These are phyloP conservation scores for Cliona cf. orientalis DNA, from an alignment of 37 sponge, comb jelly and placozoan genomes.

Conservation along the genomic window DNA sequence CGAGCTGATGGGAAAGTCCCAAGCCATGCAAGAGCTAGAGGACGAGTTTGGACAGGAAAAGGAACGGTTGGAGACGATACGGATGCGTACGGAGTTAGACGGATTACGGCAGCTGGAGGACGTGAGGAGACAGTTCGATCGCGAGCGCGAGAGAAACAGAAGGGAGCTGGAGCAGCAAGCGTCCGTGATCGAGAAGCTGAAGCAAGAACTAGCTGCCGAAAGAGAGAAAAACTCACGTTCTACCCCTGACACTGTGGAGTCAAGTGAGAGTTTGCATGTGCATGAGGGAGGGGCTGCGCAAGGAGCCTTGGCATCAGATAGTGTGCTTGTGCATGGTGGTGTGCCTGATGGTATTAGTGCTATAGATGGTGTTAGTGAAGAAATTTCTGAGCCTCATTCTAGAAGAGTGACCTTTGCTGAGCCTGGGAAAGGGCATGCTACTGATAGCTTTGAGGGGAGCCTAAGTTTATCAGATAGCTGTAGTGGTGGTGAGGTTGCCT, in stretches of 20 bases:
- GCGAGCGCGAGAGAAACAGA: not conserved
- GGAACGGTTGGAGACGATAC: not conserved
- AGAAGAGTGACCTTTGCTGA: no score
- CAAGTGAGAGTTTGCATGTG: not conserved
- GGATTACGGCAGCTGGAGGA: conserved; percentile 12
- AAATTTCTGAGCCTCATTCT: no score
- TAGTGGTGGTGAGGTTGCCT: no score
- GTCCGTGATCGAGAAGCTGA: not conserved
- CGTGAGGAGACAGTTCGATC: conserved; percentile 1
- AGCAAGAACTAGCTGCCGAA: not conserved
- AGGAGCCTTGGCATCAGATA: not conserved
- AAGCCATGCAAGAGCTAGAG: not conserved
- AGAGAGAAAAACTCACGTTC: not conserved
- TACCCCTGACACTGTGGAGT: not conserved
- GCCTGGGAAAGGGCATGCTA: no score
- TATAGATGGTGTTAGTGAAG: no score
- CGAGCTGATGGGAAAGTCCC: not conserved
- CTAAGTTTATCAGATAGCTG: no score
- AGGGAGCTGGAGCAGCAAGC: not conserved
- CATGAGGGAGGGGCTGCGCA: not conserved
- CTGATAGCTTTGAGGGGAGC: no score
- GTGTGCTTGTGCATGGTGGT: no score
- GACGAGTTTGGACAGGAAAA: not conserved
- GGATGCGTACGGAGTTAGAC: not conserved
- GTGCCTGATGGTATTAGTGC: no score